Base-by-base conservation (phyloP, 2,113 vertebrate species). In the Megaceryle torquata region DNA sequence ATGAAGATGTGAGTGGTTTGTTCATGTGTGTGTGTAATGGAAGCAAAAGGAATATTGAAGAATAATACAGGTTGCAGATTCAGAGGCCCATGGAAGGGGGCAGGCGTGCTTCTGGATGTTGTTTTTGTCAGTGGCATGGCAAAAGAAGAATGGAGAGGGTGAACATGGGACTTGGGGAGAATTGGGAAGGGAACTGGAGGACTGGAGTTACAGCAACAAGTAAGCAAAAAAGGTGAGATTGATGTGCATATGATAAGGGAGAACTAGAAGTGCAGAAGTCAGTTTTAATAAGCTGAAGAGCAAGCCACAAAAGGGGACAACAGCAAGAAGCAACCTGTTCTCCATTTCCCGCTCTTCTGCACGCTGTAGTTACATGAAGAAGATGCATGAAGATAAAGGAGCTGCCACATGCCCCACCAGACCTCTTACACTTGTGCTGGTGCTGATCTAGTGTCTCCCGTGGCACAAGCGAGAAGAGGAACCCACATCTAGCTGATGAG, bases 391-490 rank as follows among this genome's bases (percentile, higher is more conserved):
- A 94, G 48, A 10, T 50, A 41, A 24, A 21, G n/a, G 33, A 77
- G 65, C 70, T 1, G 3, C 48, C 57, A 11, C 41, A 22, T 0
- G 3, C 31, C 53, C 48, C 0, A 0, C 10, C 82, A 48, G 59
- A 35, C 12, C 46, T 67, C n/a, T 10, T 61, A 2, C 2, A 0
- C 33, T 8, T 28, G 44, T 35, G 68, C 65, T 5, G 3, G 5
- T 46, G 67, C 63, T 5, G 2, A 6, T 53, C 41, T 43, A 26
- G n/a, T 14, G 1, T n/a, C 37, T 70, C 37, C 46, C 2, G 8
- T 65, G 51, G 65, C 65, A 14, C 43, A 13, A 6, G 37, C 0
- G 9, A 75, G 43, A 72, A 56, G 9, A 15, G 65, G n/a, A 50
- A 13, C 35, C 22, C 20, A 9, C 14, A 39, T 29, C 53, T 90